Percentiles rank a stretch among this genome's conserved stretches.
Evolutionary conservation across 2,888 invertebrate genomes (phyloP).

Genomic region (Xylocampa areola): DNA sequence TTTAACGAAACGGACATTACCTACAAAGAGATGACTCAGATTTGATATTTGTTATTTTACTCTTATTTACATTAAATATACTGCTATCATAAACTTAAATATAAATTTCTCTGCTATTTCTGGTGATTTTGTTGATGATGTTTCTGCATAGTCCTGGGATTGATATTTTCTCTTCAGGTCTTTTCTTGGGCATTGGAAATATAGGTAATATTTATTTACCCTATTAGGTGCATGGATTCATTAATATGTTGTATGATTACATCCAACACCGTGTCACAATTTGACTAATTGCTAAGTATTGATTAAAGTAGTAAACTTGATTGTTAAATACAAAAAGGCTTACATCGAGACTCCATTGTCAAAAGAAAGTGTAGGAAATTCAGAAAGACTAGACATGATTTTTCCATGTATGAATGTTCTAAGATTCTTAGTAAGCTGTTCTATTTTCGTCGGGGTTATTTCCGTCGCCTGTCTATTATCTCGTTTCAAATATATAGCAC

Average conservation of each 20-base stretch:
- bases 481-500: conserved; percentile 50
- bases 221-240: conserved; percentile 11
- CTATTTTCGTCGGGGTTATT: conserved; percentile 56
- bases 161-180: not conserved
- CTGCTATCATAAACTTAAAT: conserved; percentile 9
- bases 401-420: conserved; percentile 33
- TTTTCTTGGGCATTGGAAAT: not conserved
- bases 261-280: conserved; percentile 13
- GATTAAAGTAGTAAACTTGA: conserved; percentile 14
- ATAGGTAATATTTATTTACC: not conserved
- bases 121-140: conserved; percentile 1
- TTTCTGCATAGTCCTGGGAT: not conserved
- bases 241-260: conserved; percentile 23
- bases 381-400: conserved; percentile 9
- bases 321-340: too few species aligned
- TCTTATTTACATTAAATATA: conserved; percentile 16
- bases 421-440: conserved; percentile 36
- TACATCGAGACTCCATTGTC: too few species aligned
- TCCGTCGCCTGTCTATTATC: conserved; percentile 46
- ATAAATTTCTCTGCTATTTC: not conserved
- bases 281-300: conserved; percentile 17
- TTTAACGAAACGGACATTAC: conserved; percentile 33
- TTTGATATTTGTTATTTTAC: conserved; percentile 21
- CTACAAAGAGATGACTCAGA: conserved; percentile 30
- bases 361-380: not conserved